A percentile compares a stretch with the other conserved stretches of the same genome.
These are phyloP conservation scores for Chelmon rostratus DNA, from an alignment of 2,797 vertebrate genomes.

Conservation along the genomic window DNA sequence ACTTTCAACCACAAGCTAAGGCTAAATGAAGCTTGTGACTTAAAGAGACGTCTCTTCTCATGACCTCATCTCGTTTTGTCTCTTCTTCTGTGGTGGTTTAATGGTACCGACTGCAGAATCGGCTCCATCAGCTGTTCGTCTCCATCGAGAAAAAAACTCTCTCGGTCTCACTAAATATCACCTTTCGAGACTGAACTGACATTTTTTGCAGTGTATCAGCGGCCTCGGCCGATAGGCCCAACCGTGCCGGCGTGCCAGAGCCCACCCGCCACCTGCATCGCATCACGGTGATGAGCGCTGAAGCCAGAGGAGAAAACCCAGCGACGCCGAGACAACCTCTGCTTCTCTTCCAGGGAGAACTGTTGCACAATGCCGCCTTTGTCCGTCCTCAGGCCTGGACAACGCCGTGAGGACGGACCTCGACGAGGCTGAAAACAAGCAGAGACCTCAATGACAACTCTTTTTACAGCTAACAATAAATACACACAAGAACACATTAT, in stretches of 20 bases:
- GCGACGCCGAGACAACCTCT: slow-evolving; percentile 59
- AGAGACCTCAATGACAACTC: neutral
- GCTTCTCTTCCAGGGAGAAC: slow-evolving; percentile 12
- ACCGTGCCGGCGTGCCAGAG: neutral
- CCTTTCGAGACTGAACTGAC: neutral
- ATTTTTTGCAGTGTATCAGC: neutral
- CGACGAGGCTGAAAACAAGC: neutral
- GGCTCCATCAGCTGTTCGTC: too few species aligned
- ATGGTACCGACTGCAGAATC: too few species aligned
- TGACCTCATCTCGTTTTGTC: too few species aligned
- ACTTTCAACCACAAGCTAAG: too few species aligned
- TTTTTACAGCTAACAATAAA: neutral
- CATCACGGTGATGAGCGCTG: slow-evolving; percentile 58
- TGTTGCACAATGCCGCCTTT: slow-evolving; percentile 70
- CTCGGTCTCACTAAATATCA: too few species aligned
- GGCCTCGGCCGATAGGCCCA: too few species aligned
- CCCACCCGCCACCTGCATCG: slow-evolving; percentile 59
- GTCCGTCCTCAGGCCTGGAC: slow-evolving; percentile 45
- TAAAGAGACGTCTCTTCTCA: too few species aligned
- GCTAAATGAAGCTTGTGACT: too few species aligned
- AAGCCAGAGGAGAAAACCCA: slow-evolving; percentile 49
- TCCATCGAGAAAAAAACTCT: too few species aligned
- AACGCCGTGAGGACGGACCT: neutral
- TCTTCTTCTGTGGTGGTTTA: too few species aligned
- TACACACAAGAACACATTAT: neutral